Base-by-base conservation (phyloP, 2,113 vertebrate species). In the Tichodroma muraria region DNA sequence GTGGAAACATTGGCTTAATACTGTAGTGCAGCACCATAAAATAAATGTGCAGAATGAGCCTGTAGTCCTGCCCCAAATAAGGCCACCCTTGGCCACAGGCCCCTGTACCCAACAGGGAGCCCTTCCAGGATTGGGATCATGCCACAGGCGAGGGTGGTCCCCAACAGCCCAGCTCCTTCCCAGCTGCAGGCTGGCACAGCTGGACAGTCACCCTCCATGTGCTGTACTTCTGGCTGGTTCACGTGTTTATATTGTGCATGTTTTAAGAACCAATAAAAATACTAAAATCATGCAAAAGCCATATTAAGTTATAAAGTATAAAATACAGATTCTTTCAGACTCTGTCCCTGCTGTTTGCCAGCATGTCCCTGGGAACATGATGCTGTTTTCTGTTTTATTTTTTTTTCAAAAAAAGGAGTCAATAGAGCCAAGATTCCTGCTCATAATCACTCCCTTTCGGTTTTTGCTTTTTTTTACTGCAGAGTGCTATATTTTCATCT, bases 371-470 rank as follows among this genome's bases (percentile, higher is more conserved):
- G 85, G 86, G 95, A 96, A 95, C 84, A 85, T 80, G 78, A 73
- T 89, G 88, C 89, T 24, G 27, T 84, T 88, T 93, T 92, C 84
- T 92, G 70, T 5, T 84, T 93, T 56, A 45, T 20, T 45, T n/a
- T n/a, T n/a, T n/a, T n/a, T n/a, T n/a, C n/a, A n/a, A n/a, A n/a
- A n/a, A n/a, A n/a, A n/a, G n/a, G 15, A 56, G 54, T 49, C 17
- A n/a, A 42, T n/a, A 78, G 83, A 94, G 93, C 92, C 96, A 97
- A 93, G 70, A 95, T 94, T 95, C 91, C 86, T 83, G 57, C 47
- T 89, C 63, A 75, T 88, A 93, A 96, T 96, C 86, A 76, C 90
- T 96, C 87, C 76, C 18, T 88, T 95, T 86, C 49, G 6, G 31
- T 35, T 70, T 27, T 77, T 4, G 18, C 24, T 12, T 16, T 17